Conservation (phyloP, 2,113 vertebrate genomes). For the Corythaixoides concolor region DNA sequence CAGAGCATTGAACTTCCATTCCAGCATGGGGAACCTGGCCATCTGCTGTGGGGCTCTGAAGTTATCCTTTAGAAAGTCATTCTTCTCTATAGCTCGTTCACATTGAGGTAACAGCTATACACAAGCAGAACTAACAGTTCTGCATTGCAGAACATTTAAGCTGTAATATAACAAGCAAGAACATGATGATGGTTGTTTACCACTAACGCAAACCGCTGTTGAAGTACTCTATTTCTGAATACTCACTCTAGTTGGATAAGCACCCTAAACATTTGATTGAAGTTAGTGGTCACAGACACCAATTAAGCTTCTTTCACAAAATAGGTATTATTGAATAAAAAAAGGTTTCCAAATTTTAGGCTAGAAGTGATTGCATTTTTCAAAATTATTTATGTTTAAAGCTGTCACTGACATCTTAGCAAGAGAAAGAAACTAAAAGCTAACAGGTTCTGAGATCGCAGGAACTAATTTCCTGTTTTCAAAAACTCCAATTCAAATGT, state of each 20-base stretch:
- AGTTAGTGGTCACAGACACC: not conserved
- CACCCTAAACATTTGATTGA: not conserved
- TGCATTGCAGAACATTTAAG: conserved; percentile 14
- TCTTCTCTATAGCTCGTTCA: not conserved
- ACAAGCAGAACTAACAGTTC: not conserved
- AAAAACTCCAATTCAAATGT: not conserved
- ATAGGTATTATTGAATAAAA: too few species aligned
- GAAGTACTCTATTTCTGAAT: not conserved
- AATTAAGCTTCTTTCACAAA: not conserved
- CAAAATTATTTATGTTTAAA: not conserved
- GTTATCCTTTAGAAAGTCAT: not conserved
- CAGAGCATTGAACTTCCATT: accelerated
- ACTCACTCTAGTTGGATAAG: not conserved
- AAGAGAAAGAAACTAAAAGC: not conserved
- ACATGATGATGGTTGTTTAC: not conserved
- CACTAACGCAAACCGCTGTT: conserved; percentile 17
- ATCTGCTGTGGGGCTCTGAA: not conserved
- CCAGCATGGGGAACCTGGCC: accelerated
- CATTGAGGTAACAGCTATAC: not conserved
- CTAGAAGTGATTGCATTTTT: not conserved
- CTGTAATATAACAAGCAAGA: not conserved
- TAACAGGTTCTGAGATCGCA: not conserved
- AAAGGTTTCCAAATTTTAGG: not conserved
- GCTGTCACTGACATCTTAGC: not conserved
- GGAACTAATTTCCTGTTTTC: not conserved